Conservation (phyloP, 2,888 invertebrate genomes). For the Aleiodes alternator region DNA sequence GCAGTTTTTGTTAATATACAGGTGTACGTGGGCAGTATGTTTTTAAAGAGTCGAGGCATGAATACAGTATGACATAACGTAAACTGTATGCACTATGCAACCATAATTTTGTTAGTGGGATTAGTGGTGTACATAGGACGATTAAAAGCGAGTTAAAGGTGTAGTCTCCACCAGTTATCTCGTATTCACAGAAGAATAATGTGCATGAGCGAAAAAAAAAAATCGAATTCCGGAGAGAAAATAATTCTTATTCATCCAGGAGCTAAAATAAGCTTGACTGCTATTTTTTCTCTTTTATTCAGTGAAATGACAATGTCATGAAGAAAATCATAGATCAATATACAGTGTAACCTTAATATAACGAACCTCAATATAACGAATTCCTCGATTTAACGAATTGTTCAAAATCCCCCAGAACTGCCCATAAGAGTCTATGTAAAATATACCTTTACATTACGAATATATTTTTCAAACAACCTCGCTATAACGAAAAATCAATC, state of each 20-base stretch:
- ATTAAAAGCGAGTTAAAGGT: slow-evolving; percentile 61
- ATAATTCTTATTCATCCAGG: background rate
- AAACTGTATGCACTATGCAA: background rate
- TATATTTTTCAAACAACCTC: too few relatives aligned
- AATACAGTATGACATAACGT: slow-evolving; percentile 25
- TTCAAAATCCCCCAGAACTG: too few relatives aligned
- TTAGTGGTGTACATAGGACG: slow-evolving; percentile 56
- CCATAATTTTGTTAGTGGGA: slow-evolving; percentile 67
- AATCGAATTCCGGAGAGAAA: slow-evolving; percentile 2
- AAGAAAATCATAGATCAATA: too few relatives aligned
- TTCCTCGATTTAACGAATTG: too few relatives aligned
- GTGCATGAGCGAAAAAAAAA: background rate
- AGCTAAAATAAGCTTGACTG: too few relatives aligned
- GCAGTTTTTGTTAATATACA: slow-evolving; percentile 40
- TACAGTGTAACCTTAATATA: too few relatives aligned
- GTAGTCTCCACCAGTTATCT: slow-evolving; percentile 42
- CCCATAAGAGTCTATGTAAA: too few relatives aligned
- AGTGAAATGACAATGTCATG: too few relatives aligned
- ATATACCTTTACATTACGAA: too few relatives aligned
- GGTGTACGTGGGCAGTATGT: slow-evolving; percentile 45
- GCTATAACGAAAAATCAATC: too few relatives aligned
- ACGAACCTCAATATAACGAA: too few relatives aligned
- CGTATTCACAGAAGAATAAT: slow-evolving; percentile 31
- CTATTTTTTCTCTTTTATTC: too few relatives aligned
- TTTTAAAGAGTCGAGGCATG: slow-evolving; percentile 52